Base-by-base conservation (phyloP, 1,140 invertebrate species). In the Anastatus disparis region DNA sequence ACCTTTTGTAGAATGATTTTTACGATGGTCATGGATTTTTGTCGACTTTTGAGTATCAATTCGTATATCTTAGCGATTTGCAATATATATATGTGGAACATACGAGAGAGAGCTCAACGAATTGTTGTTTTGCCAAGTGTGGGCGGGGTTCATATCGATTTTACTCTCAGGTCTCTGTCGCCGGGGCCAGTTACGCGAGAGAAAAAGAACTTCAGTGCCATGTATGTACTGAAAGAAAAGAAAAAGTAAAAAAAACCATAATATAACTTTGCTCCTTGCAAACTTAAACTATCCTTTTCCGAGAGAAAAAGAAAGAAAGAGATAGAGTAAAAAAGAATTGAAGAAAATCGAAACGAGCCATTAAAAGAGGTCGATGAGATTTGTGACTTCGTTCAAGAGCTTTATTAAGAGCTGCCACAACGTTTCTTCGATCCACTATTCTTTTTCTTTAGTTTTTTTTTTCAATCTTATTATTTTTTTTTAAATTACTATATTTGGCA, bases 131-230 rank as follows among this genome's bases (percentile, higher is more conserved):
- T 29, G 35, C 50, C 50, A 26, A 65, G 35, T 10, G 50, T 55
- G 48, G 63, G 50, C 50, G 50, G 63, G 35, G 63, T 65, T 55
- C 35, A 27, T 65, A 65, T 65, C 50, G 63, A 65, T 65, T 65
- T 65, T 55, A 44, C 31, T 20, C 13, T n/a, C n/a, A n/a, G n/a
- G 17, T 9, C 13, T 50, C 38, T 8, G 22, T 27, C 35, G 24
- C 27, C n/a, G 35, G 29, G 10, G 31, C 29, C 42, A 65, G 48
- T 65, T 17, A 29, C 2, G 27, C 27, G 20, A 61, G 2, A 22
- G 20, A 27, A 48, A 46, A 48, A 10, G n/a, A n/a, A n/a, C n/a
- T n/a, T n/a, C n/a, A n/a, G n/a, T n/a, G n/a, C n/a, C n/a, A n/a
- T n/a, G n/a, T n/a, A n/a, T n/a, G n/a, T n/a, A n/a, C n/a, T n/a